A percentile compares a stretch with the other conserved stretches of the same genome.
Evolutionary conservation across 2,797 vertebrate genomes (phyloP).

Genomic region (Fringilla coelebs): DNA sequence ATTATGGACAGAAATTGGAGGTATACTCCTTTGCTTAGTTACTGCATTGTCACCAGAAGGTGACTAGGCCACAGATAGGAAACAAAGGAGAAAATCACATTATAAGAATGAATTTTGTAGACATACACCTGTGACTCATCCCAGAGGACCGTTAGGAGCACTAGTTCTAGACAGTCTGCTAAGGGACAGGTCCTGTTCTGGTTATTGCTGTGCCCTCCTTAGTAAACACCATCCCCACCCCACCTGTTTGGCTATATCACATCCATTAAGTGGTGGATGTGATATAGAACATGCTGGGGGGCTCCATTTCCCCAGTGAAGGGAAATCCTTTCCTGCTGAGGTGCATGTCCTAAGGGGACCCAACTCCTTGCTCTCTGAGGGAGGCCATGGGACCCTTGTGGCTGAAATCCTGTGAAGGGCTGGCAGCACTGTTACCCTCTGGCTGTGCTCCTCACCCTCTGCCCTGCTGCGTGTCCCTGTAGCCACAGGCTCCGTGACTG

Average conservation of each 20-base stretch:
- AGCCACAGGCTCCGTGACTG: fast-evolving
- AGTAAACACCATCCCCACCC: not conserved
- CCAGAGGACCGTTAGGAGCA: not conserved
- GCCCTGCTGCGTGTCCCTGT: too few relatives aligned
- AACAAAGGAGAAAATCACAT: not conserved
- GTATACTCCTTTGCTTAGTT: not conserved
- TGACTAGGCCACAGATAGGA: not conserved
- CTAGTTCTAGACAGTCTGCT: not conserved
- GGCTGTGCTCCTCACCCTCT: fast-evolving
- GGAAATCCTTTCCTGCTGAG: not conserved
- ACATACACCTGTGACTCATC: not conserved
- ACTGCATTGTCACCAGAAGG: not conserved
- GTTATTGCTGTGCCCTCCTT: not conserved
- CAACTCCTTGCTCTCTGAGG: fast-evolving
- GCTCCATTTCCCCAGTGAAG: not conserved
- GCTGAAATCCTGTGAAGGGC: not conserved
- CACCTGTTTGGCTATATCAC: not conserved
- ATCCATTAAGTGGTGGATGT: not conserved
- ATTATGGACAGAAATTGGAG: not conserved
- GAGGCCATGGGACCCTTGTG: fast-evolving
- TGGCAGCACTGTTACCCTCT: fast-evolving
- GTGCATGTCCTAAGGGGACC: not conserved
- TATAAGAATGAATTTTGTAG: not conserved
- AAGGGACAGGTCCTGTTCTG: not conserved
- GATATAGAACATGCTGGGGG: not conserved